These are phyloP conservation scores for Glossosoma conforme DNA, from an alignment of 1,140 invertebrate species.

Conservation along the genomic window DNA sequence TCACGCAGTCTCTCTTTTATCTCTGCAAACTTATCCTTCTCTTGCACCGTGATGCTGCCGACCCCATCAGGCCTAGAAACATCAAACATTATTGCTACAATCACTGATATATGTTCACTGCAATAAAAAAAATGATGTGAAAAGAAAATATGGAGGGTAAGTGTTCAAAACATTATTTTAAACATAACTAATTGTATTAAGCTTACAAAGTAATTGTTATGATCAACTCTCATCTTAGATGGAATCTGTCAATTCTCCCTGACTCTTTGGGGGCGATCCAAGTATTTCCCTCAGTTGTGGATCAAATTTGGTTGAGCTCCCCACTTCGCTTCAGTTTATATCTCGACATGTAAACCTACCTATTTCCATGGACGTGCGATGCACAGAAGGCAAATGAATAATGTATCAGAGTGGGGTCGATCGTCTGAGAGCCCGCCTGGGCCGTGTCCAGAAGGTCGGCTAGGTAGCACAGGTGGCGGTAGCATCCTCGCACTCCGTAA, in stretches of 20 bases:
- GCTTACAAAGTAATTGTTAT: too few relatives aligned
- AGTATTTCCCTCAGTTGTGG: too few relatives aligned
- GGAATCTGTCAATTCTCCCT: too few relatives aligned
- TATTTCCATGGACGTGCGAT: constrained; percentile 96
- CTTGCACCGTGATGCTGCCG: constrained; percentile 94
- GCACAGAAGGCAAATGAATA: constrained; percentile 99
- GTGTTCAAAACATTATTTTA: too few relatives aligned
- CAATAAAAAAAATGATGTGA: neutral
- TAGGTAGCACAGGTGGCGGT: constrained; percentile 94
- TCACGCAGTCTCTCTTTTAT: constrained; percentile 92
- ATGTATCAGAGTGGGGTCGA: constrained; percentile 97
- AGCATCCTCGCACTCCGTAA: constrained; percentile 96
- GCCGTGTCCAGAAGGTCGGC: constrained; percentile 92
- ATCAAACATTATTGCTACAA: neutral
- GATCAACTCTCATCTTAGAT: too few relatives aligned
- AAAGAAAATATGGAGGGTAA: neutral
- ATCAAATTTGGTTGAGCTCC: too few relatives aligned
- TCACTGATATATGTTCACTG: neutral
- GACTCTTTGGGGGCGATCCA: too few relatives aligned
- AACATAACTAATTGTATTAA: too few relatives aligned
- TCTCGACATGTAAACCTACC: constrained; percentile 58
- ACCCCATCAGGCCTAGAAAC: constrained; percentile 89
- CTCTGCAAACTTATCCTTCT: constrained; percentile 97
- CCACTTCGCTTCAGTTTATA: too few relatives aligned
- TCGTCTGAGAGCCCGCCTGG: constrained; percentile 85